Evolutionary conservation across 1,140 invertebrate species (phyloP), one percentile per base, ranked within the genome.

Genomic region (Palaemon carinicauda): DNA sequence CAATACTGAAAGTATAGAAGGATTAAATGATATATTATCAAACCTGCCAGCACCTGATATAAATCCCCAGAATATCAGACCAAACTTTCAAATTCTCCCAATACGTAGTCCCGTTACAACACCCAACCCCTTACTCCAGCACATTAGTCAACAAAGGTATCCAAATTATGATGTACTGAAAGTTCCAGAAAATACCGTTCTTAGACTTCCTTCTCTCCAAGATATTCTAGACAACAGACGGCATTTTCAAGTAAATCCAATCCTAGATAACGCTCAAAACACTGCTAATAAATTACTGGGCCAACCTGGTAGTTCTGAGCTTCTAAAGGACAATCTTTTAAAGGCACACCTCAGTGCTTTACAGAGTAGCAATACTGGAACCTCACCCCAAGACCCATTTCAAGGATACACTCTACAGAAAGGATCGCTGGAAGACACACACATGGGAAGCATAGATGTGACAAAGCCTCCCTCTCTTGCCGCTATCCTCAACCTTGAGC

Each of bases 151-250:
- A n/a, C 79, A 65, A 29, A 60, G 50, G 3, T 29, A 56, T 15
- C 79, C 79, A 17, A 69, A 71, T 50, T 81, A 69, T 50, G 27
- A 81, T 17, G 79, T 81, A 31, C 31, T 81, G 7, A 17, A 33
- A 12, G 56, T 81, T 24, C 79, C 79, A n/a, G 33, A 69, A 10
- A 60, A 60, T 21, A 60, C 79, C 7, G 79, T 41, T 7, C 79
- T 81, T n/a, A 60, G 17, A 27, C 5, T 33, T 3, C 56, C 79
- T 7, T 21, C 33, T 0, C 24, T 81, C 5, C n/a, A 56, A 21
- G 60, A 81, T 24, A 54, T 81, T 14, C 60, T 81, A 19, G 79
- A 81, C 79, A 81, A 81, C 60, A 81, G 41, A 50, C 79, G 54
- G 15, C 41, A n/a, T 41, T 41, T 81, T 41, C 27, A 24, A 17